Evolutionary conservation across 2,888 invertebrate genomes (phyloP).

Genomic region (Ochropacha duplaris): DNA sequence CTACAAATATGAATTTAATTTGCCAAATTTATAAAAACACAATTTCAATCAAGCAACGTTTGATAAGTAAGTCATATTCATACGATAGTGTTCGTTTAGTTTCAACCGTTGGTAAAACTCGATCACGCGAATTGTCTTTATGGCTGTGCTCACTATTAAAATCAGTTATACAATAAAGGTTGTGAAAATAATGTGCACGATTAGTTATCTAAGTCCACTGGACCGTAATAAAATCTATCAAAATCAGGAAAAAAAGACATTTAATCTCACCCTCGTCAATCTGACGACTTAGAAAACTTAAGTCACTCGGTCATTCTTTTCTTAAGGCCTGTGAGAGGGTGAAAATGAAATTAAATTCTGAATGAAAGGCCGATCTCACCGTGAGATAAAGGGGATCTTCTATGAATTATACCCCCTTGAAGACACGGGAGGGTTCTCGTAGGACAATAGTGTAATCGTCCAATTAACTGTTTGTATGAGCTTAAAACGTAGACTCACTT

Average conservation of each 20-base stretch:
- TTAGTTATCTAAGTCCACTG: constrained; percentile 9
- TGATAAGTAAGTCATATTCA: too few species aligned
- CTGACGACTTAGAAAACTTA: constrained; percentile 53
- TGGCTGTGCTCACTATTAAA: not conserved
- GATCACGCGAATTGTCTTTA: not conserved
- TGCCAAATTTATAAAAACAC: too few species aligned
- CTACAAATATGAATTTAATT: too few species aligned
- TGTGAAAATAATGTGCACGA: not conserved
- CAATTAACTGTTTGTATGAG: constrained; percentile 78
- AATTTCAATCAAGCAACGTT: too few species aligned
- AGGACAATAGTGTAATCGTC: constrained; percentile 80
- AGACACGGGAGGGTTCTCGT: constrained; percentile 56
- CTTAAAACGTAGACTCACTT: constrained; percentile 46
- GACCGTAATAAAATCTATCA: constrained; percentile 27
- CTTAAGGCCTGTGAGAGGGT: constrained; percentile 70
- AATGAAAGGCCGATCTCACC: constrained; percentile 74
- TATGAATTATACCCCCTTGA: constrained; percentile 75
- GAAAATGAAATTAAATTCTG: constrained; percentile 81
- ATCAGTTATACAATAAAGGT: not conserved
- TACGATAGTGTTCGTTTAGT: too few species aligned
- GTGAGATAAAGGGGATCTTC: constrained; percentile 73
- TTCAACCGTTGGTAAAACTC: too few species aligned
- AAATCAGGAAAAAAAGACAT: constrained; percentile 53
- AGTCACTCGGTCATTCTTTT: constrained; percentile 79
- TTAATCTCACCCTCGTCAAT: constrained; percentile 52